These are phyloP conservation scores for Dexiosoma caninum DNA, from an alignment of 2,888 invertebrate species.

Conservation along the genomic window DNA sequence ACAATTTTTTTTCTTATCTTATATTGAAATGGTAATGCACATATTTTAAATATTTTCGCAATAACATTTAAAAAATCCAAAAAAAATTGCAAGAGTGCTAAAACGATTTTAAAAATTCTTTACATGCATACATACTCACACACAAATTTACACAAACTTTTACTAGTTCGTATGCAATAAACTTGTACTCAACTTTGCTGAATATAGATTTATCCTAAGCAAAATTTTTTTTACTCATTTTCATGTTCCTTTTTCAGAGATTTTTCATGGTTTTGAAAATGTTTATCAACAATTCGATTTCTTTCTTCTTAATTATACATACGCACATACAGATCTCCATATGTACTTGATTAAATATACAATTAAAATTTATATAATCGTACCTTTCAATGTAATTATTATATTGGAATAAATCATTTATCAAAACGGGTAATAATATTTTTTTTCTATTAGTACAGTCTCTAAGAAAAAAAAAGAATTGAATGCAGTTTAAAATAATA, in stretches of 20 bases:
- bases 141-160: neutral
- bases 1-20: slow-evolving; percentile 32
- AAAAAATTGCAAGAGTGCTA: slow-evolving; percentile 9
- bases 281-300: slow-evolving; percentile 32
- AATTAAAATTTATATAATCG: neutral
- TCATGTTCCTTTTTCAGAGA: slow-evolving; percentile 14
- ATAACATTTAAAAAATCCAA: neutral
- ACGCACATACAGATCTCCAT: too few relatives aligned
- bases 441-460: too few relatives aligned
- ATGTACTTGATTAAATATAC: neutral
- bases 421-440: too few relatives aligned
- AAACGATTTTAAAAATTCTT: neutral
- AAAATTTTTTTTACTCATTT: slow-evolving; percentile 11
- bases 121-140: neutral
- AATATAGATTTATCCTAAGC: neutral
- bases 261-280: slow-evolving; percentile 34
- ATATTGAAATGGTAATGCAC: slow-evolving; percentile 26
- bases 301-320: slow-evolving; percentile 4
- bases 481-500: too few relatives aligned
- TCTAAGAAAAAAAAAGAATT: too few relatives aligned
- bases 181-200: neutral
- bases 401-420: neutral
- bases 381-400: neutral
- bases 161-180: neutral
- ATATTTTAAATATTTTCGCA: slow-evolving; percentile 23